Base-by-base conservation (phyloP, 2,888 invertebrate genomes). In the Hypomecis atomaria region DNA sequence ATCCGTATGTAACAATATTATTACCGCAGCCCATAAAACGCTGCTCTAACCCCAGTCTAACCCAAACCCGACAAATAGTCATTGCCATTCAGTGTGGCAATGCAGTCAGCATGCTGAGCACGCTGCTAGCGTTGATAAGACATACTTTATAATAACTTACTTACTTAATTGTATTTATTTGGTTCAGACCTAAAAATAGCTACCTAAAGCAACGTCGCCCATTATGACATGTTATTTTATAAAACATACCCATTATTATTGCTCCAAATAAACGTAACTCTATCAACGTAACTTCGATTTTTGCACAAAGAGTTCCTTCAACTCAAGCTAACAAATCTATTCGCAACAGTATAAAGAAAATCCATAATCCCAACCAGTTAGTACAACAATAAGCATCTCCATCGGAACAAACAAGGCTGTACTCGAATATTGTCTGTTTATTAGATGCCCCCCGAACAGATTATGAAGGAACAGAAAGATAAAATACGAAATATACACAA, bases 401-500 rank as follows among this genome's bases (percentile, higher is more conserved):
- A 77, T 66, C 78, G 80, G 82, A 77, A 84, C 79, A 87, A 88
- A 86, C 83, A 87, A 72, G 77, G 75, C 78, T 79, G 79, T 75
- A 78, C 71, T 71, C 77, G 77, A 83, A 85, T 87, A 90, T 87
- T 88, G 87, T 90, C 89, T 87, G 88, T 89, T 89, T 92, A 90
- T 89, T 88, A 90, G 85, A 84, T 88, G 88, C 89, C 88, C 88
- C 89, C 79, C 43, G 42, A 36, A 33, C 47, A 42, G 36, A 58
- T 4, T 7, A n/a, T n/a, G 8, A 11, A 47, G 42, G 6, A 11
- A 8, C 49, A 58, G 49, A 58, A 42, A 10, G 49, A 9, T 0
- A 50, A 50, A 11, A 37, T 6, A 38, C 37, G 4, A 10, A n/a
- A 10, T 33, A 4, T 23, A 4, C 3, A 10, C 11, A 5, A 10